Evolutionary conservation across 2,113 vertebrate species (phyloP), one percentile per base, ranked within the genome.

Genomic region (Eupsittula cactorum): DNA sequence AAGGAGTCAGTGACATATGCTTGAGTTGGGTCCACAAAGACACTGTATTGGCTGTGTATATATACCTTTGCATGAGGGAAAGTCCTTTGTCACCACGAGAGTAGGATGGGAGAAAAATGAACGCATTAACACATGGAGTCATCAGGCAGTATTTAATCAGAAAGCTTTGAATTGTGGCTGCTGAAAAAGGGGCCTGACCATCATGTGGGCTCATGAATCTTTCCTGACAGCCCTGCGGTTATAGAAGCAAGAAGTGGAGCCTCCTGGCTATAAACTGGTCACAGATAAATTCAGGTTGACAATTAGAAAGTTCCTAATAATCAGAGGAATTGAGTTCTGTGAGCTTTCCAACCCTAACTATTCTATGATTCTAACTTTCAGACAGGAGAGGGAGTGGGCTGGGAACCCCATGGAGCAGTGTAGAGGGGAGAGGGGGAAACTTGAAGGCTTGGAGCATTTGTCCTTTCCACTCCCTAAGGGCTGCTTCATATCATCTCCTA

Each of bases 241-340:
- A 68, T 13, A 67, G 50, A 86, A 93, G 52, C 18, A 57, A 75
- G 80, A 73, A 91, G 50, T 9, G 31, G 25, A 87, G 64, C 39
- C 46, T 97, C 42, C 50, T 79, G 55, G 47, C 82, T 78, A 47
- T 75, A 85, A 94, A 79, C 3, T 15, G n/a, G 62, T 79, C 37
- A 75, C 53, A 46, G 90, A 93, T 68, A 88, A 88, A 88, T 88
- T 63, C 25, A 82, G 28, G 41, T 3, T 85, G 74, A 33, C 46
- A 82, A 92, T 85, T 91, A 75, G 42, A 82, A 70, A 76, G 62
- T 64, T 93, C 75, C 70, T 75, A 63, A 88, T 90, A 67, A 64
- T 49, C 62, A 75, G 46, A 85, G 17, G 70, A 75, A 79, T 50
- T 46, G 71, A 19, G 31, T 82, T 90, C 65, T 71, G 52, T 27